Base-by-base conservation (phyloP, 2,113 vertebrate species). In the Chionis minor region DNA sequence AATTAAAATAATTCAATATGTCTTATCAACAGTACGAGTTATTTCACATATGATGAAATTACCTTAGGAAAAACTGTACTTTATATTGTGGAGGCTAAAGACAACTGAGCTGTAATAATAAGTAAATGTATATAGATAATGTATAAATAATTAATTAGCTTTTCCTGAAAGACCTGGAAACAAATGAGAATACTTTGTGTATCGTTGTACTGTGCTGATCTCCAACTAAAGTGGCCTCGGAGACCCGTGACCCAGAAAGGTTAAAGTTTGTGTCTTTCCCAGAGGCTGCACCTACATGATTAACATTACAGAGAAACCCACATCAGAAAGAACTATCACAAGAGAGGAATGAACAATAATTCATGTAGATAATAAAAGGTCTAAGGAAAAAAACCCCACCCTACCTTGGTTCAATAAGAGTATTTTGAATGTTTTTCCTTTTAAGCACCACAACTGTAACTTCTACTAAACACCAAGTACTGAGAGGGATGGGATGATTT, bases 211-310 rank as follows among this genome's bases (percentile, higher is more conserved):
- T 65, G n/a, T 21, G 87, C 94, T 78, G 82, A 85, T 85, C 88
- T 92, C 49, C 63, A 38, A 63, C 83, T 96, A 23, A 88, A 96
- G 92, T 84, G 89, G 86, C 91, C 95, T 83, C 71, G 32, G 52
- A 96, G 91, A 82, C 88, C 95, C 35, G 1, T 93, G 95, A 97
- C 96, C 93, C 94, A 92, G 91, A 97, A 94, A 97, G 97, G 96
- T 97, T 97, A 95, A 96, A 97, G 97, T 97, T 96, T 78, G 81
- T 96, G 95, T 91, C 94, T 95, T 96, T 97, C 95, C 97, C 97
- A 97, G 90, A 80, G 83, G 91, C 95, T 94, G 95, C 82, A 95
- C 96, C 96, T 97, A 87, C 86, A 14, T 88, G 75, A 97, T 97
- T 97, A 95, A 86, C 95, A 97, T 97, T 27, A 96, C 95, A 96